These are phyloP conservation scores for Drosophila mercatorum DNA, from an alignment of 2,888 invertebrate genomes.

Conservation along the genomic window DNA sequence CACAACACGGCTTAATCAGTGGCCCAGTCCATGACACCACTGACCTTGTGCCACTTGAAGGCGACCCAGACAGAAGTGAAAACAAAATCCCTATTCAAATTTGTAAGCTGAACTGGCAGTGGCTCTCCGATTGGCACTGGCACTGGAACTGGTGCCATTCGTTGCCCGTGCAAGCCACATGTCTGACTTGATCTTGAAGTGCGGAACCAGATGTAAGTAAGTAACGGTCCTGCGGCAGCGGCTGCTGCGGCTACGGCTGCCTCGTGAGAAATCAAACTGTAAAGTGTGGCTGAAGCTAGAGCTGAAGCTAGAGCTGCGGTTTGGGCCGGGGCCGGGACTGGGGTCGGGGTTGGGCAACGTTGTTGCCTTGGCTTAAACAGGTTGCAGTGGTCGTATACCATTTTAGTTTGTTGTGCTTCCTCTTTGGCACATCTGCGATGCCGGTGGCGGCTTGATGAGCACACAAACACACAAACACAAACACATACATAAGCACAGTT, in stretches of 20 bases:
- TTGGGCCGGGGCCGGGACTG: slow-evolving; percentile 12
- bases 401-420: slow-evolving; percentile 70
- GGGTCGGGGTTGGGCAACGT: slow-evolving; percentile 17
- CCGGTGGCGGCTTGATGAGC: slow-evolving; percentile 61
- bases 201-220: slow-evolving; percentile 78
- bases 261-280: slow-evolving; percentile 79
- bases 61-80: slow-evolving; percentile 71
- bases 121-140: slow-evolving; percentile 21
- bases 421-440: slow-evolving; percentile 58
- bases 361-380: slow-evolving; percentile 63
- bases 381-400: slow-evolving; percentile 78
- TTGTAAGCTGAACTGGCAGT: slow-evolving; percentile 47
- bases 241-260: slow-evolving; percentile 41
- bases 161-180: slow-evolving; percentile 47
- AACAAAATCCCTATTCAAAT: slow-evolving; percentile 79
- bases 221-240: slow-evolving; percentile 74
- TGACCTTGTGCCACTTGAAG: slow-evolving; percentile 76
- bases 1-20: slow-evolving; percentile 54
- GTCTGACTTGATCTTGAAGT: slow-evolving; percentile 74
- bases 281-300: slow-evolving; percentile 63
- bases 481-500: slow-evolving; percentile 1
- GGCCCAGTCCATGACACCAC: slow-evolving; percentile 54
- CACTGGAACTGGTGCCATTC: slow-evolving; percentile 27
- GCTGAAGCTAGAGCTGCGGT: slow-evolving; percentile 26
- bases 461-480: slow-evolving; percentile 29